These are phyloP conservation scores for Myocastor coypus DNA, from an alignment of 2,113 vertebrate genomes.

Conservation along the genomic window DNA sequence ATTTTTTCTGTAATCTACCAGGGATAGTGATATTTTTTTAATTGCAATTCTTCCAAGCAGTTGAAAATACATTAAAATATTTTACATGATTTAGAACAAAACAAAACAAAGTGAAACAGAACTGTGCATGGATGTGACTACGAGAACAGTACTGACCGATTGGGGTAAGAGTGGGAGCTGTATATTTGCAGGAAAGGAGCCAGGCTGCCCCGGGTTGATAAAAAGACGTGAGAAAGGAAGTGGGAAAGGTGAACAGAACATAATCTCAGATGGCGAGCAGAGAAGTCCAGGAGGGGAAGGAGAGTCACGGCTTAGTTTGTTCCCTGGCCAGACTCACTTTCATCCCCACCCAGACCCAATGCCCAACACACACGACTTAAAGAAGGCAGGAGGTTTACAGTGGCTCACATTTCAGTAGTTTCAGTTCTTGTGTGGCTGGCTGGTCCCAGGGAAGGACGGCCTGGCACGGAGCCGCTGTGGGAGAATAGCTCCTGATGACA, in stretches of 20 bases:
- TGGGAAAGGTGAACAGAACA: no score
- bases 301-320: neutral
- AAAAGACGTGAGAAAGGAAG: neutral
- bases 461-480: neutral
- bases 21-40: neutral
- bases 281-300: neutral
- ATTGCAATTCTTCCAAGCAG: neutral
- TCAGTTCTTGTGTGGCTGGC: neutral
- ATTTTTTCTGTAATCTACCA: neutral
- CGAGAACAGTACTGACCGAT: neutral
- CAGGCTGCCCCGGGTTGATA: neutral
- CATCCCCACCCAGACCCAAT: neutral
- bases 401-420: neutral
- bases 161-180: neutral
- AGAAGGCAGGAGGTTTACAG: neutral
- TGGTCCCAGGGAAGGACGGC: neutral
- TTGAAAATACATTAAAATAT: conserved; percentile 36
- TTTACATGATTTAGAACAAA: neutral
- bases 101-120: neutral
- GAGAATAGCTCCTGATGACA: neutral
- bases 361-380: neutral
- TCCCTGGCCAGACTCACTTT: neutral
- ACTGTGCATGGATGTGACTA: neutral
- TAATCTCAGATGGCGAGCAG: neutral
- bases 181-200: neutral